Conservation (phyloP, 2,888 invertebrate species). For the Parasteatoda lunata region DNA sequence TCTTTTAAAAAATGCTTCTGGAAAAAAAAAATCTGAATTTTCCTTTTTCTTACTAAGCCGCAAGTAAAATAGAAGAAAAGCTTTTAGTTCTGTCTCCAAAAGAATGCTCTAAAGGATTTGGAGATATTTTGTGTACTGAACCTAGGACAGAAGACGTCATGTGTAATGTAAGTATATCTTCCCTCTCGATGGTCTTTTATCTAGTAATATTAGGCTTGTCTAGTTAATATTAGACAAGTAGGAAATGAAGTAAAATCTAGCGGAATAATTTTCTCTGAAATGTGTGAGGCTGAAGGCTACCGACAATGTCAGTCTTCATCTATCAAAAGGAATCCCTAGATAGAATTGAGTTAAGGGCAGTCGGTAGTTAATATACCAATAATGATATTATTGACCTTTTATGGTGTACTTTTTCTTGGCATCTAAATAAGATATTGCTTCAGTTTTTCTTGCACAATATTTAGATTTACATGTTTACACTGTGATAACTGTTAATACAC, state of each 20-base stretch:
- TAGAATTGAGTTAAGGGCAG: not conserved
- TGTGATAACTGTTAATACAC: no score
- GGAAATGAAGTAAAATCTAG: not conserved
- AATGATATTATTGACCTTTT: no score
- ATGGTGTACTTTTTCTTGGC: no score
- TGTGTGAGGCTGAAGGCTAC: not conserved
- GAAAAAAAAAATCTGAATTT: not conserved
- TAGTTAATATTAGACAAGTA: not conserved
- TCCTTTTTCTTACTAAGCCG: not conserved
- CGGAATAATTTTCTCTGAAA: not conserved
- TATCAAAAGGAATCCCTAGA: not conserved
- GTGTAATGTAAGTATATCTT: slow-evolving; percentile 47
- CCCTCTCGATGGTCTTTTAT: no score
- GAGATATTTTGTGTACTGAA: slow-evolving; percentile 25
- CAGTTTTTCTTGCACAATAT: no score
- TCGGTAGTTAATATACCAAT: no score
- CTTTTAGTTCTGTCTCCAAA: not conserved
- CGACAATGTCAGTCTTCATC: not conserved
- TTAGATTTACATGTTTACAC: no score
- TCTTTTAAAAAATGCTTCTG: no score
- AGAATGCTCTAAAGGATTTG: slow-evolving; percentile 21
- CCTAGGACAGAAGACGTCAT: slow-evolving; percentile 31
- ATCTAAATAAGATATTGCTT: no score
- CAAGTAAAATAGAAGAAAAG: not conserved
- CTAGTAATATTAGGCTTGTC: no score